Conservation (phyloP, 2,888 invertebrate genomes). For the Andricus quercusramuli region DNA sequence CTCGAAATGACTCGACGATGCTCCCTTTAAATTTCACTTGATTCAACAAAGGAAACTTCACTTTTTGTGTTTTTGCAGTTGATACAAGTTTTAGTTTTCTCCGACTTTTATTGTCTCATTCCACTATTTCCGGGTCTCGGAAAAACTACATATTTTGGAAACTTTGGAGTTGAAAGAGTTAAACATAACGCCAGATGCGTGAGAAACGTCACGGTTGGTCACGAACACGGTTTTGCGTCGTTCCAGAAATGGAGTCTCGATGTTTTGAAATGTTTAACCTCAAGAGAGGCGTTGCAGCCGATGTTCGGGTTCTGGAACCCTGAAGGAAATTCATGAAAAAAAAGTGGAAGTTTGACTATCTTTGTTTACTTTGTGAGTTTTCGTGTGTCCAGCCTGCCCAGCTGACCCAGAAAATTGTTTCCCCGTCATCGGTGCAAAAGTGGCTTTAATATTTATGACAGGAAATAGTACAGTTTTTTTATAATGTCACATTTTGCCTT, state of each 20-base stretch:
- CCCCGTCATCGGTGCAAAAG: no score
- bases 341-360: neutral
- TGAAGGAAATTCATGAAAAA: neutral
- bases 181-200: neutral
- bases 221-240: neutral
- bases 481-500: conserved; percentile 18
- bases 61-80: neutral
- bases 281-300: neutral
- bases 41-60: neutral
- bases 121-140: neutral
- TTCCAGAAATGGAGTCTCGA: neutral
- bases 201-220: neutral
- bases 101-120: neutral
- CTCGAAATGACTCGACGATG: conserved; percentile 8
- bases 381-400: no score
- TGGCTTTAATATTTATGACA: neutral
- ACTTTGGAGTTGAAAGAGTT: neutral
- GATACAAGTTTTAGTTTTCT: neutral
- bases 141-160: neutral
- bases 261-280: neutral
- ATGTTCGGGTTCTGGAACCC: neutral
- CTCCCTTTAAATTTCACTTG: conserved; percentile 4
- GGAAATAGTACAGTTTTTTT: neutral
- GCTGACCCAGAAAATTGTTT: no score
- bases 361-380: neutral